These are phyloP conservation scores for Coregonus clupeaformis DNA, from an alignment of 2,113 vertebrate species.

Conservation along the genomic window DNA sequence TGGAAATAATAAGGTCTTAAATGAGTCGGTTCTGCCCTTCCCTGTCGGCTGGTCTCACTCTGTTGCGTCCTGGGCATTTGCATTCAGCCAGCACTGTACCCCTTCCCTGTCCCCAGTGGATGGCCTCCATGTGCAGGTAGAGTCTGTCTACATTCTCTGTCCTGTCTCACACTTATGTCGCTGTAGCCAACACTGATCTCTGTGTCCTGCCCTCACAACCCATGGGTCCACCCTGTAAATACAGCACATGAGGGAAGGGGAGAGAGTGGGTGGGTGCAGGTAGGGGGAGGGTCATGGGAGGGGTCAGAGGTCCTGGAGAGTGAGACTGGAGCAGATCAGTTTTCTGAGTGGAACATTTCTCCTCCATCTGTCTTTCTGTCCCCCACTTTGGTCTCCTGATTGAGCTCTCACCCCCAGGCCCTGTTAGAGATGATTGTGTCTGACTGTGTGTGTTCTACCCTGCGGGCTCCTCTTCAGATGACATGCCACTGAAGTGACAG, in stretches of 20 bases:
- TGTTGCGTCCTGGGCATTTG: neutral
- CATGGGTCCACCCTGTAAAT: neutral
- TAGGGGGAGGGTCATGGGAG: neutral
- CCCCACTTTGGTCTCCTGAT: neutral
- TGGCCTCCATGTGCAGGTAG: too few relatives aligned
- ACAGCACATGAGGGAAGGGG: too few relatives aligned
- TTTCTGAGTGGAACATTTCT: neutral
- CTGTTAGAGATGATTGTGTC: neutral
- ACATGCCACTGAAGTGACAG: conserved; percentile 36
- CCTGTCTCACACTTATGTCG: neutral
- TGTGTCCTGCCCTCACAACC: neutral
- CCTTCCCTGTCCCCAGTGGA: neutral
- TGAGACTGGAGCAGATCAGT: neutral
- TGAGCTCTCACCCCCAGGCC: neutral
- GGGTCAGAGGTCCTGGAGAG: neutral
- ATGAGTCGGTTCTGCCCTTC: neutral
- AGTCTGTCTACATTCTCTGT: too few relatives aligned
- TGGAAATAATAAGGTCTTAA: conserved; percentile 5
- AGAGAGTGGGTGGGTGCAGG: too few relatives aligned
- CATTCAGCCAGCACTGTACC: neutral
- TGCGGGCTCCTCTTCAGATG: conserved; percentile 30
- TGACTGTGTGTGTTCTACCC: neutral
- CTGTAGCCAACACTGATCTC: neutral
- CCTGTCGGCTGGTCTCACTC: neutral
- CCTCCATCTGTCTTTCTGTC: neutral